A percentile compares a stretch with the other conserved stretches of the same genome.
phyloP scores from a whole-genome alignment of 2,113 vertebrate species.

The Ceratotherium simum region DNA sequence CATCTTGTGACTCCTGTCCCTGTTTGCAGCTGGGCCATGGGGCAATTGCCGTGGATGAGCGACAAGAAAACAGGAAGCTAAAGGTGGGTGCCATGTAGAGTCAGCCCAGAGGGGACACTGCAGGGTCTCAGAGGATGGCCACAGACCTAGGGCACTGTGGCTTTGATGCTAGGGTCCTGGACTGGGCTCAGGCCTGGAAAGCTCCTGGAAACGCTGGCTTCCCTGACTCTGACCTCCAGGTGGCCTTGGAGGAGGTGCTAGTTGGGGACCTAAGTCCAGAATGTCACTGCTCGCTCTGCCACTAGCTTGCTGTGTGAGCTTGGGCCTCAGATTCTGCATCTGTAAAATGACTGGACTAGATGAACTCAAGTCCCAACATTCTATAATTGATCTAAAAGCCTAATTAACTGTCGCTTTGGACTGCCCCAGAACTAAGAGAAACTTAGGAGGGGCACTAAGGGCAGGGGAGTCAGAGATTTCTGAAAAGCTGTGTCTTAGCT shows the following conservation, averaged over 20 bases:
- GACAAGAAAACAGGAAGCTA: slow-evolving; percentile 88
- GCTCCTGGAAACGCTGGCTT: background rate
- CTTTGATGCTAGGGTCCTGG: background rate
- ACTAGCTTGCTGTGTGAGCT: background rate
- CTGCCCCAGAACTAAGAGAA: background rate
- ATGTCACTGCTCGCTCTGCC: background rate
- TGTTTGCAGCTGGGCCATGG: slow-evolving; percentile 86
- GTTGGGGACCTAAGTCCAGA: background rate
- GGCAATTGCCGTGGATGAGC: slow-evolving; percentile 81
- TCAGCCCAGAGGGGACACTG: background rate
- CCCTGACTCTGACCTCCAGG: background rate
- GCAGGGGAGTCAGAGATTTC: background rate
- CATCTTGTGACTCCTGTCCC: slow-evolving; percentile 57
- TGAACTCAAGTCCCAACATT: background rate
- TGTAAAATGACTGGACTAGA: background rate
- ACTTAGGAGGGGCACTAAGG: background rate
- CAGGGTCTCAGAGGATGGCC: background rate
- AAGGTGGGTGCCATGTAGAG: slow-evolving; percentile 88
- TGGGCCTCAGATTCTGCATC: background rate
- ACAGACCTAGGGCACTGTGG: background rate
- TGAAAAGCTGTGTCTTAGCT: background rate
- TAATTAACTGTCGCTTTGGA: background rate
- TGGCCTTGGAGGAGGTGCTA: background rate
- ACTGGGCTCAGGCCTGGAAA: background rate
- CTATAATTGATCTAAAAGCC: background rate